Conservation (phyloP, 2,888 invertebrate species). For the Acrobasis suavella region DNA sequence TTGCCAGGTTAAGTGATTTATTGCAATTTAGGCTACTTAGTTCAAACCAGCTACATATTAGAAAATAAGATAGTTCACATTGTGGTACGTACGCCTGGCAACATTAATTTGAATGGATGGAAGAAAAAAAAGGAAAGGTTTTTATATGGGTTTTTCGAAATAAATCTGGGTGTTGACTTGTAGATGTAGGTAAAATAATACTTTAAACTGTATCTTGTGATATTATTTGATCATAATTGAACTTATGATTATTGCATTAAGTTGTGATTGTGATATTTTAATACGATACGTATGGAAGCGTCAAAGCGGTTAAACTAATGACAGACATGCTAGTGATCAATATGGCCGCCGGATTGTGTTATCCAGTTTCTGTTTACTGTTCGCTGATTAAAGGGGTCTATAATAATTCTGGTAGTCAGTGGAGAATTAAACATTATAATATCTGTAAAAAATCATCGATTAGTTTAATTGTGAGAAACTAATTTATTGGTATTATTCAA, state of each 20-base stretch:
- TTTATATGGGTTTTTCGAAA: no score
- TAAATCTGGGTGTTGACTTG: not conserved
- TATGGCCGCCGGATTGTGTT: conserved; percentile 58
- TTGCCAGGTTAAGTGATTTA: no score
- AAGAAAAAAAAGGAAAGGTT: no score
- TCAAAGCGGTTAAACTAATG: conserved; percentile 21
- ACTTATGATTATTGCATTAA: conserved; percentile 22
- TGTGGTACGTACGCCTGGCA: no score
- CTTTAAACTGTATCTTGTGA: not conserved
- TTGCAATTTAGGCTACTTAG: no score
- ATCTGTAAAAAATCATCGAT: not conserved
- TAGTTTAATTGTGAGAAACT: conserved; percentile 21
- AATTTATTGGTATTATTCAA: not conserved
- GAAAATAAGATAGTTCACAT: no score
- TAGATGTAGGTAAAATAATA: not conserved
- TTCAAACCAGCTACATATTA: no score
- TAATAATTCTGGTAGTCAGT: conserved; percentile 9
- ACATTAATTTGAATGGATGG: no score
- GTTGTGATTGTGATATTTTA: conserved; percentile 27
- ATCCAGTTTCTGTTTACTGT: conserved; percentile 28
- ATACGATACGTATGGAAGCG: conserved; percentile 29
- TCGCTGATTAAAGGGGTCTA: not conserved
- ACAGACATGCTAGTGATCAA: conserved; percentile 40
- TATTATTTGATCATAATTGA: not conserved
- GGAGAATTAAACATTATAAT: not conserved